Evolutionary conservation across 2,797 vertebrate species (phyloP).

Genomic region (Rhabdomys pumilio): DNA sequence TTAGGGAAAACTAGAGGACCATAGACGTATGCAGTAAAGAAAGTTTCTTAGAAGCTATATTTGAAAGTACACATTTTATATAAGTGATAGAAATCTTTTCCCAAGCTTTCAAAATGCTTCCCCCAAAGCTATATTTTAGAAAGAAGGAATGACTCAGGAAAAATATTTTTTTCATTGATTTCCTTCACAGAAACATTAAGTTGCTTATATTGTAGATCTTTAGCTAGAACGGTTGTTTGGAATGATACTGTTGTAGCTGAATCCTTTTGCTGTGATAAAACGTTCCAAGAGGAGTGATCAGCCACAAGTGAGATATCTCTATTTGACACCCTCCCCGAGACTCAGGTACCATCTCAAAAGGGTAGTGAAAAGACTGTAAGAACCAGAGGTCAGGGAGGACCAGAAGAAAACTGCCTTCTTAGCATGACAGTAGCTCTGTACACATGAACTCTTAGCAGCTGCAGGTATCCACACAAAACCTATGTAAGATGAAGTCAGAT

Average conservation of each 20-base stretch:
- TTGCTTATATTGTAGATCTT: not conserved
- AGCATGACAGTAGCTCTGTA: not conserved
- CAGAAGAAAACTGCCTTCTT: not conserved
- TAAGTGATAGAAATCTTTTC: not conserved
- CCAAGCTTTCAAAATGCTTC: not conserved
- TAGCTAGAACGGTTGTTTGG: not conserved
- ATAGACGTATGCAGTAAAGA: not conserved
- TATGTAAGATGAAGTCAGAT: not conserved
- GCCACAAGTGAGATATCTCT: not conserved
- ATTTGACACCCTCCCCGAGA: too few species aligned
- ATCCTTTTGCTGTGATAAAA: not conserved
- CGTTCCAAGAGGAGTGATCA: not conserved
- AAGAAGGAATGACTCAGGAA: conserved; percentile 16
- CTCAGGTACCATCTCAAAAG: not conserved
- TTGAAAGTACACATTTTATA: conserved; percentile 17
- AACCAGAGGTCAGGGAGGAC: not conserved
- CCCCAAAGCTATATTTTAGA: not conserved
- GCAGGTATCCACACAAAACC: not conserved
- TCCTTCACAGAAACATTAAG: not conserved
- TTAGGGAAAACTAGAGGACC: conserved; percentile 18
- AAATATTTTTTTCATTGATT: not conserved
- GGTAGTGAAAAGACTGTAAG: too few species aligned
- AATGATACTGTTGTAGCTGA: not conserved
- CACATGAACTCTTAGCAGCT: not conserved
- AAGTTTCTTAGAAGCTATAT: conserved; percentile 32